Conservation (phyloP, 2,888 invertebrate genomes). For the Athalia rosae region DNA sequence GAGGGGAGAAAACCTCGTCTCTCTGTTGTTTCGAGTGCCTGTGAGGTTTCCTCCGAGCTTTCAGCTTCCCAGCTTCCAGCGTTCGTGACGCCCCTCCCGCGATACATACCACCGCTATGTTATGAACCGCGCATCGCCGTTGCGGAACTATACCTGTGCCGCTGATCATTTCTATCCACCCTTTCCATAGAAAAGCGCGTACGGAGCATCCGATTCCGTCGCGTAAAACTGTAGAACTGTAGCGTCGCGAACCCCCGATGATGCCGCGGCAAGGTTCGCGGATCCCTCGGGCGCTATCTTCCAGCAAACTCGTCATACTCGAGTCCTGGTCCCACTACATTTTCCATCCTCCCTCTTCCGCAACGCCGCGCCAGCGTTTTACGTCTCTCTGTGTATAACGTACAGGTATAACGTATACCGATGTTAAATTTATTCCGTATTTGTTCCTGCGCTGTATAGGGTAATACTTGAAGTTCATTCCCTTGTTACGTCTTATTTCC, state of each 20-base stretch:
- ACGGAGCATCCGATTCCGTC: not conserved
- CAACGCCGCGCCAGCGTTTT: too few relatives aligned
- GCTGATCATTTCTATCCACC: conserved; percentile 25
- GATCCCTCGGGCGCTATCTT: conserved; percentile 40
- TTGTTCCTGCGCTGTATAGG: not conserved
- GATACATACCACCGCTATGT: not conserved
- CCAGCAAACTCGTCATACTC: conserved; percentile 30
- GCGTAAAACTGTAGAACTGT: not conserved
- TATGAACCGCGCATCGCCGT: not conserved
- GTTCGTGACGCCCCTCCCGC: too few relatives aligned
- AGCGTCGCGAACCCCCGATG: not conserved
- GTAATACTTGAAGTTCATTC: not conserved
- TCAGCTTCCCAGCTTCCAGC: not conserved
- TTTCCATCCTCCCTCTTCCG: too few relatives aligned
- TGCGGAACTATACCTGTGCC: not conserved
- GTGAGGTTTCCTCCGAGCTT: conserved; percentile 14
- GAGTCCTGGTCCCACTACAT: not conserved
- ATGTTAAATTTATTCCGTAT: conserved; percentile 8
- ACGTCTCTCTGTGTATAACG: too few relatives aligned
- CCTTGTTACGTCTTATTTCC: not conserved
- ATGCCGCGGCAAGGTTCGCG: conserved; percentile 4
- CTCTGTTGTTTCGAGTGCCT: conserved; percentile 38
- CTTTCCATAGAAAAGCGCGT: not conserved
- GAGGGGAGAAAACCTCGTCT: conserved; percentile 6
- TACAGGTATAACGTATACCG: not conserved